Conservation (phyloP, 2,888 invertebrate genomes). For the Oxytorus armatus region DNA sequence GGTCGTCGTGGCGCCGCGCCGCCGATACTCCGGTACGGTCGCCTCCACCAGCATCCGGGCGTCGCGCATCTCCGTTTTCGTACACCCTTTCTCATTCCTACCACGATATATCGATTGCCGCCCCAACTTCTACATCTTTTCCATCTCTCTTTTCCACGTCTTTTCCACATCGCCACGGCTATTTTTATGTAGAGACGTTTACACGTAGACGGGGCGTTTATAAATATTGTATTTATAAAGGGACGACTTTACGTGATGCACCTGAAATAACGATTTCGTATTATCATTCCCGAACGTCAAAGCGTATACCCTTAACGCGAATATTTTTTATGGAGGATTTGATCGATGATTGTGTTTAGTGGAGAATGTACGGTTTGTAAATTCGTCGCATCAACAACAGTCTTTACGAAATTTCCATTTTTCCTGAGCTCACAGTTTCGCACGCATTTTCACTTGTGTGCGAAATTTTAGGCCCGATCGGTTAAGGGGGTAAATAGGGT, state of each 20-base stretch:
- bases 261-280: background rate
- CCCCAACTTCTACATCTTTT: slow-evolving; percentile 1
- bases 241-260: background rate
- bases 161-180: slow-evolving; percentile 12
- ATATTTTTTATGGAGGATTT: background rate
- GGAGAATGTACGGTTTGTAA: no score
- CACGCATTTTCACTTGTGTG: no score
- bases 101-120: slow-evolving; percentile 63
- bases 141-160: slow-evolving; percentile 7
- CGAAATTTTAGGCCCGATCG: no score
- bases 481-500: no score
- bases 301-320: background rate
- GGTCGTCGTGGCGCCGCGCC: slow-evolving; percentile 70
- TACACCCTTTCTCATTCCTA: slow-evolving; percentile 26
- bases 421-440: no score
- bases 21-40: slow-evolving; percentile 57
- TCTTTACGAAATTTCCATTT: no score
- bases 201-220: background rate
- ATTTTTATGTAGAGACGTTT: slow-evolving; percentile 41
- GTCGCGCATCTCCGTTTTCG: slow-evolving; percentile 67
- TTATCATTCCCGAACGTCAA: background rate
- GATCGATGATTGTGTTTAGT: no score
- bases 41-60: slow-evolving; percentile 67
- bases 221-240: no score
- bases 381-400: no score